Percentiles rank a stretch among this genome's conserved stretches.
phyloP scores from a whole-genome alignment of 2,797 vertebrate species.

The Buceros bicornis region DNA sequence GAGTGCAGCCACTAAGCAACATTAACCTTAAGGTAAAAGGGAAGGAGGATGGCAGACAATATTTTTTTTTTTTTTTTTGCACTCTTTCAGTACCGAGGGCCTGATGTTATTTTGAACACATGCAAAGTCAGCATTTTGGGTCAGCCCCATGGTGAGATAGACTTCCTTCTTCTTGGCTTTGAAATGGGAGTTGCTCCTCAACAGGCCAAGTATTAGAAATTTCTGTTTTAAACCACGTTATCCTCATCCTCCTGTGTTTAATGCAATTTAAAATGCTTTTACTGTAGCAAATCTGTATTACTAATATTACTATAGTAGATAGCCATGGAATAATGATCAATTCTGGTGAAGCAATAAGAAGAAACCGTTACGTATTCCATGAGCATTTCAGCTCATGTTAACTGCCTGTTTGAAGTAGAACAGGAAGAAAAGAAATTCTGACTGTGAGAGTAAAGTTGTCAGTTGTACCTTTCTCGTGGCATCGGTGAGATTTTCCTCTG shows the following conservation, averaged over 20 bases:
- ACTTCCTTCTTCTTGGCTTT: not conserved
- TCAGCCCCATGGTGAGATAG: accelerated
- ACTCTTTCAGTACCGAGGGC: accelerated
- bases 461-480: not conserved
- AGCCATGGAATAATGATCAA: not conserved
- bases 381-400: not conserved
- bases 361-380: not conserved
- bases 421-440: not conserved
- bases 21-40: not conserved
- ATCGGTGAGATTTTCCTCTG: not conserved
- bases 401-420: not conserved
- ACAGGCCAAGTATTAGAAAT: not conserved
- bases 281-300: not conserved
- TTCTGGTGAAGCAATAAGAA: not conserved
- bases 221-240: accelerated
- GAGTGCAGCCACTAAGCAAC: accelerated
- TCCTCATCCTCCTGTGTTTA: not conserved
- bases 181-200: not conserved
- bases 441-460: accelerated
- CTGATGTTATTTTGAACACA: not conserved
- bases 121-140: not conserved
- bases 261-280: constrained; percentile 5
- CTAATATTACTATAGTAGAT: not conserved
- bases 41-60: not conserved
- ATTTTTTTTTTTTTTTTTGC: not conserved